phyloP scores from a whole-genome alignment of 2,113 vertebrate species.

The Paramormyrops kingsleyae region DNA sequence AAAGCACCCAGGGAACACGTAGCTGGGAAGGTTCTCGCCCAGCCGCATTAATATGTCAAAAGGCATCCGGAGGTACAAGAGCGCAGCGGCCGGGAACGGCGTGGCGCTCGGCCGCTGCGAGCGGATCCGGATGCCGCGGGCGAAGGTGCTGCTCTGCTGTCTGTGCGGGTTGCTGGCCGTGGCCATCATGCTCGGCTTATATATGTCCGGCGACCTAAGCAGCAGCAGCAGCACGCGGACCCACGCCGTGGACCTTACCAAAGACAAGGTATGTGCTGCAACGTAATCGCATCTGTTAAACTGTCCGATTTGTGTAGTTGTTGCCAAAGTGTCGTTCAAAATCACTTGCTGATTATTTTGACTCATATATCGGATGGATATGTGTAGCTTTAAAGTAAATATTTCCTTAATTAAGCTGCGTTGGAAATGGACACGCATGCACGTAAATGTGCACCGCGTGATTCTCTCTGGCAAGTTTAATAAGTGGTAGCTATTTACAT shows the following conservation, averaged over 20 bases:
- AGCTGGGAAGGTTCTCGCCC: background rate
- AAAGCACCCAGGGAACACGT: background rate
- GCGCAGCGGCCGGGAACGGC: conserved; percentile 38
- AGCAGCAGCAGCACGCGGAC: conserved; percentile 14
- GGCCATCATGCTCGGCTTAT: conserved; percentile 51
- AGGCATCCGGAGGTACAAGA: conserved; percentile 48
- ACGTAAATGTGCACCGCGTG: background rate
- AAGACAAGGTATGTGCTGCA: conserved; percentile 48
- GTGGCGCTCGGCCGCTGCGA: conserved; percentile 41
- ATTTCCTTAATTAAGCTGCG: background rate
- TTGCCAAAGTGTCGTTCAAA: background rate
- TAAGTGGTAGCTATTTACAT: background rate
- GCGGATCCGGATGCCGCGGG: conserved; percentile 38
- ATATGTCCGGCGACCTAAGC: conserved; percentile 48
- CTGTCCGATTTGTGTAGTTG: background rate
- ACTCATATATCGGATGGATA: background rate
- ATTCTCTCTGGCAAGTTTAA: background rate
- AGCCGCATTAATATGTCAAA: conserved; percentile 48
- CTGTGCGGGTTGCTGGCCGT: conserved; percentile 52
- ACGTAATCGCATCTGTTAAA: background rate
- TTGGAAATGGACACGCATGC: background rate
- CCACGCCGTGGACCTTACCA: conserved; percentile 38
- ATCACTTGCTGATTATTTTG: background rate
- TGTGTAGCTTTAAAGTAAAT: background rate
- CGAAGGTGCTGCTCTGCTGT: conserved; percentile 52